Evolutionary conservation across 2,113 vertebrate species (phyloP), one percentile per base, ranked within the genome.

Genomic region (Cygnus buccinator): DNA sequence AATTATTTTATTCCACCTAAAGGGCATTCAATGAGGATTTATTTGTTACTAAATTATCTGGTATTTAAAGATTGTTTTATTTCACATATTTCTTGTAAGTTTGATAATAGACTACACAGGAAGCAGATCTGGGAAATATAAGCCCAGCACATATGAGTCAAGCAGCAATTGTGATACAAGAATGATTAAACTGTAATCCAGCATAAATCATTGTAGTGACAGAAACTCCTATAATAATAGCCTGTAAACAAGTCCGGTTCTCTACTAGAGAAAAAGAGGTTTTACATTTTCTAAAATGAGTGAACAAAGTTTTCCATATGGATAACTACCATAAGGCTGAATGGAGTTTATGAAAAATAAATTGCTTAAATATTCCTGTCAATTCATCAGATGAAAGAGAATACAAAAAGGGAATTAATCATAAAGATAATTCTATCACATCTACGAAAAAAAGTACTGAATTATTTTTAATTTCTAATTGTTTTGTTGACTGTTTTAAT

Each of bases 321-420:
- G 33, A 59, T 89, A 94, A 92, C 89, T 91, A 63, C 20, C 0
- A 0, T 54, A 81, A 93, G 33, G 43, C 37, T 90, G 80, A 81
- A 52, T 75, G 13, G 21, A 57, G 11, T 75, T 78, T 87, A 75
- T 77, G 59, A 17, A 90, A 97, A 93, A 95, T 71, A 90, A 84
- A 52, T 89, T 39, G 50, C 57, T 91, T 15, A 83, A 87, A 94
- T 75, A 61, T 78, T 55, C 43, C 26, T 87, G 28, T 67, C 55
- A 67, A 35, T 72, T 86, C 21, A n/a, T 83, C 77, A 55, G 23
- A 92, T 39, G 29, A 84, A 90, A 89, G 9, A 16, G 20, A 92
- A 52, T 29, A 86, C 12, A 20, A 89, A 90, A 84, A 93, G 26
- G 2, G 52, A 93, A 89, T 92, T 81, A 94, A 74, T 84, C 65